Percentiles rank a stretch among this genome's conserved stretches.
phyloP scores from a whole-genome alignment of 2,888 invertebrate species.

The Drosophila paranaensis region DNA sequence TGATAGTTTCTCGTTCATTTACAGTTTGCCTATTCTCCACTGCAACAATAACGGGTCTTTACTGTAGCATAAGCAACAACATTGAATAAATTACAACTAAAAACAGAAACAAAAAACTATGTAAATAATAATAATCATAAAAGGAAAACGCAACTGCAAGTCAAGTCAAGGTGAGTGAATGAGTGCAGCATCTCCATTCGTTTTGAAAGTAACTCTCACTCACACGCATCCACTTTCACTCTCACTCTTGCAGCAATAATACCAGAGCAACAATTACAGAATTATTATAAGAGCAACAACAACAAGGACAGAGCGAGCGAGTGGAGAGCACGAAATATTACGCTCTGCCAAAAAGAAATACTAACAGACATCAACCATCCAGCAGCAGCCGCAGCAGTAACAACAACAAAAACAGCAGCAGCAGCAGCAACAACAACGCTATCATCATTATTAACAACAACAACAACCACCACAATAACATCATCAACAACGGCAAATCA shows the following conservation, averaged over 20 bases:
- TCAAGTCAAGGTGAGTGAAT: slow-evolving; percentile 34
- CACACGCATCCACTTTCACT: slow-evolving; percentile 46
- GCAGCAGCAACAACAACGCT: not conserved
- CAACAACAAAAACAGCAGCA: slow-evolving; percentile 10
- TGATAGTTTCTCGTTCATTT: slow-evolving; percentile 28
- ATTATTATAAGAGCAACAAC: slow-evolving; percentile 11
- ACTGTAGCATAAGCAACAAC: slow-evolving; percentile 60
- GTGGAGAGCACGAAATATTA: not conserved
- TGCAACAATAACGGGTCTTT: slow-evolving; percentile 70
- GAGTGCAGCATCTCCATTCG: slow-evolving; percentile 28
- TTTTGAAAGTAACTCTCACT: slow-evolving; percentile 40
- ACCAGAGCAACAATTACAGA: slow-evolving; percentile 15
- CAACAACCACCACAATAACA: too few species aligned
- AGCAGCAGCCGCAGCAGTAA: slow-evolving; percentile 1
- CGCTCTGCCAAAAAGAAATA: slow-evolving; percentile 1
- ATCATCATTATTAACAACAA: slow-evolving; percentile 5
- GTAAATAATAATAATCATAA: slow-evolving; percentile 56
- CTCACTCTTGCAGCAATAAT: slow-evolving; percentile 48
- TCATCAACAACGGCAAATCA: slow-evolving; percentile 13
- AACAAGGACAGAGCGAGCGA: slow-evolving; percentile 5
- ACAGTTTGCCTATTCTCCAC: slow-evolving; percentile 61
- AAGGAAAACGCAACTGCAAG: slow-evolving; percentile 31
- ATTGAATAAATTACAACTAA: slow-evolving; percentile 38
- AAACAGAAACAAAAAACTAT: slow-evolving; percentile 37
- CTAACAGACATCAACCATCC: slow-evolving; percentile 6